A percentile compares a stretch with the other conserved stretches of the same genome.
Conservation (phyloP, 2,888 invertebrate genomes). For the Keiferia lycopersicella region DNA sequence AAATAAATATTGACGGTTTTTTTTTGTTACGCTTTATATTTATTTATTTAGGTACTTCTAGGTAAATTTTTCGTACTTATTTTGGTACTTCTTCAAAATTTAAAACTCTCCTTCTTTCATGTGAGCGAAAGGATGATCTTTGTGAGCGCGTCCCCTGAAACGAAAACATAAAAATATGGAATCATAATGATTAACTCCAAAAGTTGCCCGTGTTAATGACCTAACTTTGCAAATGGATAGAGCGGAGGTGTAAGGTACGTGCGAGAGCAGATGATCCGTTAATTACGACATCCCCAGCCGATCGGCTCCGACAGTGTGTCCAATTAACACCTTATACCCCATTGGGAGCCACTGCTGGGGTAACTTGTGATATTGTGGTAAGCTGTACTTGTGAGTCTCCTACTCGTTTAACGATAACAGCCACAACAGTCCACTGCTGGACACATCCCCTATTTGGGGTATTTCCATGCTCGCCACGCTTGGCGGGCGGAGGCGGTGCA, state of each 20-base stretch:
- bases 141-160: conserved; percentile 70
- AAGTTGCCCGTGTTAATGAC: background rate
- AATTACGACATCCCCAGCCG: conserved; percentile 26
- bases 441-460: too few species aligned
- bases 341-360: conserved; percentile 8
- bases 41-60: background rate
- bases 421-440: background rate
- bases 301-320: conserved; percentile 14
- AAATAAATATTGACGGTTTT: background rate
- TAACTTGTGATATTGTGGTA: background rate
- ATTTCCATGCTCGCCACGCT: too few species aligned
- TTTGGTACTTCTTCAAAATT: too few species aligned
- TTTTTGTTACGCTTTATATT: too few species aligned
- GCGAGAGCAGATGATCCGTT: conserved; percentile 17
- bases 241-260: conserved; percentile 23
- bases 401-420: background rate
- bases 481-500: too few species aligned
- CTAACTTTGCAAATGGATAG: conserved; percentile 7
- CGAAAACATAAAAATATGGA: conserved; percentile 17
- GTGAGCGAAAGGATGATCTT: conserved; percentile 73
- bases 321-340: conserved; percentile 16
- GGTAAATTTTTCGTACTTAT: background rate
- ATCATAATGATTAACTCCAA: background rate
- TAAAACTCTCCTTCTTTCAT: conserved; percentile 56
- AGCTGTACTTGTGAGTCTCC: background rate